Base-by-base conservation (phyloP, 1,140 invertebrate genomes). In the Dreissena polymorpha region DNA sequence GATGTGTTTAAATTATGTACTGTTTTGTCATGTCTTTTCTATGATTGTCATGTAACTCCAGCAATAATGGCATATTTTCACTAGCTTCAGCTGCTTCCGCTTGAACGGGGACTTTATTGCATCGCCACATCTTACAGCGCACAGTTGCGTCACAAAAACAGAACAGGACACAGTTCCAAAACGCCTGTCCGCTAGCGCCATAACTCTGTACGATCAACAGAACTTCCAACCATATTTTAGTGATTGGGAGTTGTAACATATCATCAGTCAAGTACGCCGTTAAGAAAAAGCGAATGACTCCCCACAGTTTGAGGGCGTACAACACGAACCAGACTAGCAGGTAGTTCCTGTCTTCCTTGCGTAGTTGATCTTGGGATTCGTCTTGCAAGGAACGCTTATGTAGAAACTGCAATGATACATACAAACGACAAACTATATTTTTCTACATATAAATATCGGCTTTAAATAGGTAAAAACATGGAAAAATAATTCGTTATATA, bases 91-190 rank as follows among this genome's bases (percentile, higher is more conserved):
- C 39, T 39, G 39, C 8, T 39, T 39, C 39, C 39, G 39, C 39
- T 39, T 39, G 3, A 39, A 39, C 39, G 39, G 39, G 2, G 2
- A 39, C 57, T 60, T 2, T 23, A 3, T 60, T 25, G 16, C 67
- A 53, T 39, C n/a, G 23, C 2, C 27, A 60, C 14, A 74, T 7
- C 51, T 53, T 74, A 10, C 8, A 8, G 51, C 73, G 64, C 0
- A 80, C 78, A 21, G 72, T 71, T 68, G 57, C 25, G 70, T 86
- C 85, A 10, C 73, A 12, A 67, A 83, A 60, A 75, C 85, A 86
- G n/a, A 86, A 86, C 13, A 86, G 50, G n/a, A 86, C 63, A 51
- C 68, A 86, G 23, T 82, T 86, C 63, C 79, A 83, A 25, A 86
- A 86, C 0, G 85, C 85, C 39, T 86, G 85, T 8, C 68, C 85